Evolutionary conservation across 1,140 invertebrate genomes (phyloP), one percentile per base, ranked within the genome.

Genomic region (Conus betulinus): DNA sequence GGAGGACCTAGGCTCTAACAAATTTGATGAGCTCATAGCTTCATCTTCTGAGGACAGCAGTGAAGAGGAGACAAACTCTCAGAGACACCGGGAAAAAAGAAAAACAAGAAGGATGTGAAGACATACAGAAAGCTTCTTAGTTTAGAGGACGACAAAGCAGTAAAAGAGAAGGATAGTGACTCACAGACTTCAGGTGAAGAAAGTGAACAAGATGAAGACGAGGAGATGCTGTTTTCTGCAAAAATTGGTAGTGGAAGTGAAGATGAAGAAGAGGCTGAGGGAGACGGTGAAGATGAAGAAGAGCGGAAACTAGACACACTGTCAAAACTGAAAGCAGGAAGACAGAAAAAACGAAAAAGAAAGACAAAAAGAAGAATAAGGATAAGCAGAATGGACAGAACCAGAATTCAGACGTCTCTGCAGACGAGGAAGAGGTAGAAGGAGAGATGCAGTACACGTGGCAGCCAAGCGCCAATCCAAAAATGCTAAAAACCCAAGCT

Each of bases 21-120:
- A 98, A 92, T 95, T 88, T 89, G 95, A 96, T 60, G 97, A 98
- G 93, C 95, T 99, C 15, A 96, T 97, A 91, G 97, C 97, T 87
- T 98, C 98, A 78, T 63, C 67, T 71, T 88, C 74, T 57, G 74
- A 90, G 85, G 84, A 88, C 55, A 78, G 87, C 55, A 76, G 87
- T 81, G 71, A 90, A 74, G 87, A 90, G 51, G 81, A 87, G 13
- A 88, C 6, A 79, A 17, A 3, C 67, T 78, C n/a, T n/a, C 52
- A 83, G 57, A 3, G 20, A 84, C 20, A 55, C 23, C 25, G 10
- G n/a, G 10, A 13, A 79, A 67, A 25, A 83, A 55, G 81, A 53
- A 23, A 23, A n/a, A 71, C 39, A 83, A 81, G 57, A 57, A 89
- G 67, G 63, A 83, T 17, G 39, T 53, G 25, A 55, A 74, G 60